Base-by-base conservation (phyloP, 2,888 invertebrate genomes). In the Steromphala cineraria region DNA sequence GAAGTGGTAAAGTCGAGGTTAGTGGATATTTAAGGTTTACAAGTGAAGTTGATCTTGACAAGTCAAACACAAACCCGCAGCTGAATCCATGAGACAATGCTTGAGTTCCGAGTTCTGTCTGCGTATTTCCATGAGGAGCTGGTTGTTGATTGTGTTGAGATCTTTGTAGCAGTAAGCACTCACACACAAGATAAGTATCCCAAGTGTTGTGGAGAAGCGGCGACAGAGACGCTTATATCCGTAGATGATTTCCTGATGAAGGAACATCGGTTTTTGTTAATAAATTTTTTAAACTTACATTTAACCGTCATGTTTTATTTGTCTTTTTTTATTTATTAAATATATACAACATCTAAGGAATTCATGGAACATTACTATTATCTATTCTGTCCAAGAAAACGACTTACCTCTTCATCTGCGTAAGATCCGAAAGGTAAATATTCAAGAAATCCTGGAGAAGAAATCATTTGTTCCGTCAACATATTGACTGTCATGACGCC, bases 401-500 rank as follows among this genome's bases (percentile, higher is more conserved):
- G n/a, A 77, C 81, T 53, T 75, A 82, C 84, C 79, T 81, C 80
- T 21, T 81, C 80, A 76, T 75, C 62, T 28, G 62, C 55, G 52
- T 76, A 80, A 13, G 71, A 2, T 52, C 67, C 2, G 53, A 15
- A 19, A 31, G 62, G n/a, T 75, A 46, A 1, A 74, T 52, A n/a
- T 36, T 36, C 15, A 56, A 79, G 67, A 76, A 75, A 5, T 52
- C 62, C 53, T 80, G 55, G 71, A 19, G 79, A 80, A 15, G 87
- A 79, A 5, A 91, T 75, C n/a, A 88, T 46, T 71, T 89, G 86
- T 91, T 96, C 95, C 8, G 94, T 36, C 0, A 94, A 83, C 53
- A 95, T 91, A 89, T 95, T 95, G 7, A 94, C 52, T 75, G 94
- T 94, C 84, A 95, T 91, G 52, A 95, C 89, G 13, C 94, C 87